phyloP scores from a whole-genome alignment of 1,140 invertebrate species.

The roundworm (Caenorhabditis elegans) region DNA sequence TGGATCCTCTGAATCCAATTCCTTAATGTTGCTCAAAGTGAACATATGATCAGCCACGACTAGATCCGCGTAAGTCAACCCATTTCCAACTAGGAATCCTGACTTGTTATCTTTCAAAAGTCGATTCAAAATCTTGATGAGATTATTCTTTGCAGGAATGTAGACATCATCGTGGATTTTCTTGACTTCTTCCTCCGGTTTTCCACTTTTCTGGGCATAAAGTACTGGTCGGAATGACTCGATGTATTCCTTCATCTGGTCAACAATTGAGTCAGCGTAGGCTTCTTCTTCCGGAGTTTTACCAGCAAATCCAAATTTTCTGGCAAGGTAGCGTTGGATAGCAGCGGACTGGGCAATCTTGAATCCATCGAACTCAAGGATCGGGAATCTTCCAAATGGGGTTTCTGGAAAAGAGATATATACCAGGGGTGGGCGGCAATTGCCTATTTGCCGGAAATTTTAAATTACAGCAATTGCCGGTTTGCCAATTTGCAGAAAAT shows the following conservation, averaged over 20 bases:
- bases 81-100: not conserved
- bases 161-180: not conserved
- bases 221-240: not conserved
- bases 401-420: not conserved
- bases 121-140: not conserved
- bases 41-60: not conserved
- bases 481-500: no score
- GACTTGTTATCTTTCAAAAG: not conserved
- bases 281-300: no score
- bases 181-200: not conserved
- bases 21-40: not conserved
- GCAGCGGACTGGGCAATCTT: not conserved
- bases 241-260: not conserved
- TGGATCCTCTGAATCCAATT: not conserved
- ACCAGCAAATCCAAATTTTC: not conserved
- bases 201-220: not conserved
- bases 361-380: not conserved
- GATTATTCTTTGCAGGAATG: not conserved
- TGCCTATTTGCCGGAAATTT: no score
- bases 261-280: not conserved
- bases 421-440: no score
- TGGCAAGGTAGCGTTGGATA: not conserved
- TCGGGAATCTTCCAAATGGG: not conserved
- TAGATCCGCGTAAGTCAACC: not conserved
- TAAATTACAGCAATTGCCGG: no score